These are phyloP conservation scores for Porites evermanni DNA, from an alignment of 92 coral and sea anemone species.

Conservation along the genomic window DNA sequence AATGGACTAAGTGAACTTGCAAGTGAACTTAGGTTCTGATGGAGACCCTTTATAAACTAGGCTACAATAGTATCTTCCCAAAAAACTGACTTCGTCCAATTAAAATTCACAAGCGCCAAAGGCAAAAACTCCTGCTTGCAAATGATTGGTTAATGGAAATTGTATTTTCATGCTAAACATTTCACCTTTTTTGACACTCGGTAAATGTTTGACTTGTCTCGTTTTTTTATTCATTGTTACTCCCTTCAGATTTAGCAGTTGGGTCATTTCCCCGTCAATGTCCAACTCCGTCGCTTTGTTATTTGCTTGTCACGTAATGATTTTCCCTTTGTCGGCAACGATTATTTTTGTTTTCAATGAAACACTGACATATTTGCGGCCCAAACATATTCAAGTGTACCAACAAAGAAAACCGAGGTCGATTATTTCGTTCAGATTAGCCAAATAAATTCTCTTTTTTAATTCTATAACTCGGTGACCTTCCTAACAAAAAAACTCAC, in stretches of 20 bases:
- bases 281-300: slow-evolving; percentile 27
- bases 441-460: slow-evolving; percentile 20
- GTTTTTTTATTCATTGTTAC: slow-evolving; percentile 30
- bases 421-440: slow-evolving; percentile 29
- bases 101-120: slow-evolving; percentile 50
- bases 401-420: slow-evolving; percentile 41
- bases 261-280: slow-evolving; percentile 39
- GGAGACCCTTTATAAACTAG: slow-evolving; percentile 27
- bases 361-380: slow-evolving; percentile 53
- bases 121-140: slow-evolving; percentile 43
- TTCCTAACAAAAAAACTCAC: not conserved
- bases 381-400: slow-evolving; percentile 52
- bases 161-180: slow-evolving; percentile 75
- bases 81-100: slow-evolving; percentile 63
- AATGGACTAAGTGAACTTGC: not conserved
- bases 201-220: slow-evolving; percentile 77
- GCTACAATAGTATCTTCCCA: slow-evolving; percentile 64
- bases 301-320: slow-evolving; percentile 37
- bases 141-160: slow-evolving; percentile 67
- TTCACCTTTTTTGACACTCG: slow-evolving; percentile 58
- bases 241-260: slow-evolving; percentile 47
- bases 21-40: not conserved
- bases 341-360: slow-evolving; percentile 41
- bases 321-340: slow-evolving; percentile 53
- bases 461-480: not conserved